Conservation (phyloP, 2,797 vertebrate species). For the Esox lucius region DNA sequence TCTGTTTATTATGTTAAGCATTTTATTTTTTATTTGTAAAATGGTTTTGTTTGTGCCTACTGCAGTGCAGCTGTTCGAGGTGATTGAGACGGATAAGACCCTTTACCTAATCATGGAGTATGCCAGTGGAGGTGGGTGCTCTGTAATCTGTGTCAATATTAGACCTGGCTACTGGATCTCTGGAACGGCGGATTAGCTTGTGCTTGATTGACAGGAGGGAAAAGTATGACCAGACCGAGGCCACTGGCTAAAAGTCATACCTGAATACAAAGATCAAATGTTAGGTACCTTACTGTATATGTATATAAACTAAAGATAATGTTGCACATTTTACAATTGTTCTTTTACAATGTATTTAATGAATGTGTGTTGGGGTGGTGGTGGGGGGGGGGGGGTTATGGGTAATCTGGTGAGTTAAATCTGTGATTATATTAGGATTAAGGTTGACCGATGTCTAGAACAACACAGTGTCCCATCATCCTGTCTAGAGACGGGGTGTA, state of each 20-base stretch:
- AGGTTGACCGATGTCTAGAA: not conserved
- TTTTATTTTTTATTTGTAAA: constrained; percentile 44
- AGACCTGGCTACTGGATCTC: not conserved
- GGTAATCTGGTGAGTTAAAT: no score
- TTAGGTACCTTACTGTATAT: not conserved
- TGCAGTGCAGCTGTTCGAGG: constrained; percentile 92
- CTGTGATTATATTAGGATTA: constrained; percentile 1
- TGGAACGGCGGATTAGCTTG: not conserved
- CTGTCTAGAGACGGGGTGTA: no score
- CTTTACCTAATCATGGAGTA: constrained; percentile 95
- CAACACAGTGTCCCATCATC: no score
- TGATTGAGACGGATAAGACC: constrained; percentile 93
- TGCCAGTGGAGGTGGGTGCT: constrained; percentile 86
- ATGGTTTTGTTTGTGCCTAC: constrained; percentile 36
- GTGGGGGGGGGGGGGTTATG: not conserved
- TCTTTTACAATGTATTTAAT: not conserved
- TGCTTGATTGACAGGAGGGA: not conserved
- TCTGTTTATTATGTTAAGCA: constrained; percentile 22
- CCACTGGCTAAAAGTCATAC: not conserved
- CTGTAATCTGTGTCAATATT: not conserved
- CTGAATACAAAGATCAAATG: not conserved
- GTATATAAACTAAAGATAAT: not conserved
- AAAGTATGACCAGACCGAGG: not conserved
- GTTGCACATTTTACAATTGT: not conserved
- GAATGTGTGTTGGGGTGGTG: not conserved